Percentiles rank a stretch among this genome's conserved stretches.
Conservation (phyloP, 2,797 vertebrate species). For the Zonotrichia albicollis region DNA sequence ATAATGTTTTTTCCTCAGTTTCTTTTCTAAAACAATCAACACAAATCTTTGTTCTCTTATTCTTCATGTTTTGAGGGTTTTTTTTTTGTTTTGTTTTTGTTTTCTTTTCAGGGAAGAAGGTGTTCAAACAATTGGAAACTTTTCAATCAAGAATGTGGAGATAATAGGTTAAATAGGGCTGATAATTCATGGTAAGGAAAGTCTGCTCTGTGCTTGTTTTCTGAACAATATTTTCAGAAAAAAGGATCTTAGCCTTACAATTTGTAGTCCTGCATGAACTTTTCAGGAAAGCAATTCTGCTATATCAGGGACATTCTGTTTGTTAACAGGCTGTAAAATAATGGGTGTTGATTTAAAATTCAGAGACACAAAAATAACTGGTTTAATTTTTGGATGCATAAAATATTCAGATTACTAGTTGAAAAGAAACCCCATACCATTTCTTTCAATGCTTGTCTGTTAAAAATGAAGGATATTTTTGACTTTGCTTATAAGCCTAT, state of each 20-base stretch:
- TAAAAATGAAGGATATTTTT: slow-evolving; percentile 1
- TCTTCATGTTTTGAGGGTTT: neutral
- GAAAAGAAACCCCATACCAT: neutral
- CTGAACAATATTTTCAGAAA: neutral
- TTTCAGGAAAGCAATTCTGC: neutral
- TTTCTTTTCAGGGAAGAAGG: neutral
- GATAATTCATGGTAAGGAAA: neutral
- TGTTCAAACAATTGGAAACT: neutral
- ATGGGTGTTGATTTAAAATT: neutral
- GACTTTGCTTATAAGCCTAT: neutral
- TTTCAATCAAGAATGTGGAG: neutral
- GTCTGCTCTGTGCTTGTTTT: neutral
- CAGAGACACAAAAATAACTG: neutral
- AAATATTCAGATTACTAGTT: neutral
- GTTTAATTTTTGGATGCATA: neutral
- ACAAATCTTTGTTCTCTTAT: neutral
- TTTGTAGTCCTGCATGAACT: neutral
- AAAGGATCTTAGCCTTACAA: neutral
- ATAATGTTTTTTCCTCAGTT: neutral
- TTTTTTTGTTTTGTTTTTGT: too few species aligned
- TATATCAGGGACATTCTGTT: neutral
- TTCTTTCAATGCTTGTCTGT: neutral
- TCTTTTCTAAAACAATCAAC: neutral
- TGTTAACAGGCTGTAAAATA: neutral
- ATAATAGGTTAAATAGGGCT: neutral